These are phyloP conservation scores for Cremastinae sp. DNA, from an alignment of 2,888 invertebrate species.

Conservation along the genomic window DNA sequence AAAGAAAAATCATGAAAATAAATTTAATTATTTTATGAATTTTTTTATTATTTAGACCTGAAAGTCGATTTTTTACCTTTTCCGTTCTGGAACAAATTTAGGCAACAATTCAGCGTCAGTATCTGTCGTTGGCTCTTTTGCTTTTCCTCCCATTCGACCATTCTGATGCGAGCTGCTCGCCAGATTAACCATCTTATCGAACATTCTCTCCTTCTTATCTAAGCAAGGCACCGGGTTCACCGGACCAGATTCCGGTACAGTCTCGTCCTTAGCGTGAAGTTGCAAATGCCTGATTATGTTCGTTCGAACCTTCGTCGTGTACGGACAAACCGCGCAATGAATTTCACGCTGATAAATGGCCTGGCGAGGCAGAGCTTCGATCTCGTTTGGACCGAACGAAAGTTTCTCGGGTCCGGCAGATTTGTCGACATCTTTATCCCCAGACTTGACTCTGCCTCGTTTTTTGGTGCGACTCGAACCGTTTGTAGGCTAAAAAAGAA, in stretches of 20 bases:
- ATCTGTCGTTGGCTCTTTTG: constrained; percentile 64
- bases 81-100: constrained; percentile 77
- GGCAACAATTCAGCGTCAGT: constrained; percentile 71
- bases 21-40: too few species aligned
- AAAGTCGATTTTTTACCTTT: too few species aligned
- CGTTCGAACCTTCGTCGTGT: constrained; percentile 85
- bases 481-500: constrained; percentile 21
- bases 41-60: too few species aligned
- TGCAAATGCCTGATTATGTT: constrained; percentile 88
- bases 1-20: constrained; percentile 6
- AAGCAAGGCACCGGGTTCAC: constrained; percentile 92
- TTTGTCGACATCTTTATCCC: constrained; percentile 66
- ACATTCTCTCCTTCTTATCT: constrained; percentile 89
- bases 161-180: constrained; percentile 85
- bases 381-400: constrained; percentile 83
- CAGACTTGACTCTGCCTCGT: constrained; percentile 65
- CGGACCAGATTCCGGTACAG: constrained; percentile 86
- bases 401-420: constrained; percentile 69
- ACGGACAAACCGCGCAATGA: constrained; percentile 86
- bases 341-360: constrained; percentile 84
- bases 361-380: constrained; percentile 84
- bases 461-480: constrained; percentile 65
- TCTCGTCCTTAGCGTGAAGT: constrained; percentile 83
- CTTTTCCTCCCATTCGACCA: constrained; percentile 78
- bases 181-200: constrained; percentile 92